These are phyloP conservation scores for Oncorhynchus kisutch DNA, from an alignment of 2,113 vertebrate species.

Conservation along the genomic window DNA sequence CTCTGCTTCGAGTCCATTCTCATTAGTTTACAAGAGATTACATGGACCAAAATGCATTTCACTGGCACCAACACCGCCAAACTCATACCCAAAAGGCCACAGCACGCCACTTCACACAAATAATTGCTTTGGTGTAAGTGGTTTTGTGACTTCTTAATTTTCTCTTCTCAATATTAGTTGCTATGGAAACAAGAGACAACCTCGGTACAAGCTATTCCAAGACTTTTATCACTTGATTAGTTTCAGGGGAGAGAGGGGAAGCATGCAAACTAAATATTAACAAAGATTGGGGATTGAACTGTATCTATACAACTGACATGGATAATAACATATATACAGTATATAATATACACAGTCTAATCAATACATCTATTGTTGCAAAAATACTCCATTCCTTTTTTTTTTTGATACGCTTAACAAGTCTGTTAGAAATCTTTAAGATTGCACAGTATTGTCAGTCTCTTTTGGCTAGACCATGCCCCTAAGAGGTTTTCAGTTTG, in stretches of 20 bases:
- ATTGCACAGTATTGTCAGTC: conserved; percentile 52
- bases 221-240: conserved; percentile 18
- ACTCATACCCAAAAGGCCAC: conserved; percentile 4
- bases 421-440: conserved; percentile 36
- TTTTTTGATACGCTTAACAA: conserved; percentile 40
- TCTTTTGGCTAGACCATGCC: conserved; percentile 38
- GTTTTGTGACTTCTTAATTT: conserved; percentile 15
- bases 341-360: conserved; percentile 65
- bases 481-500: conserved; percentile 33
- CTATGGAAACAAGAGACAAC: conserved; percentile 14
- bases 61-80: conserved; percentile 34
- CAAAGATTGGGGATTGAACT: conserved; percentile 26
- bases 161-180: conserved; percentile 23
- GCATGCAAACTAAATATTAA: conserved; percentile 39
- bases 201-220: conserved; percentile 18
- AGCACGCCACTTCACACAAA: conserved; percentile 16
- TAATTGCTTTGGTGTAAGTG: not conserved
- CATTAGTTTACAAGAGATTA: conserved; percentile 33
- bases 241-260: conserved; percentile 22
- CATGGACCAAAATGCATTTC: conserved; percentile 35
- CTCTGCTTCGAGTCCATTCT: conserved; percentile 15
- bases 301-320: conserved; percentile 47
- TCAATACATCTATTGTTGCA: conserved; percentile 45
- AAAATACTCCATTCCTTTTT: conserved; percentile 47
- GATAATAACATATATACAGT: conserved; percentile 51